Conservation (phyloP, 2,888 invertebrate species). For the Oligia fasciuncula region DNA sequence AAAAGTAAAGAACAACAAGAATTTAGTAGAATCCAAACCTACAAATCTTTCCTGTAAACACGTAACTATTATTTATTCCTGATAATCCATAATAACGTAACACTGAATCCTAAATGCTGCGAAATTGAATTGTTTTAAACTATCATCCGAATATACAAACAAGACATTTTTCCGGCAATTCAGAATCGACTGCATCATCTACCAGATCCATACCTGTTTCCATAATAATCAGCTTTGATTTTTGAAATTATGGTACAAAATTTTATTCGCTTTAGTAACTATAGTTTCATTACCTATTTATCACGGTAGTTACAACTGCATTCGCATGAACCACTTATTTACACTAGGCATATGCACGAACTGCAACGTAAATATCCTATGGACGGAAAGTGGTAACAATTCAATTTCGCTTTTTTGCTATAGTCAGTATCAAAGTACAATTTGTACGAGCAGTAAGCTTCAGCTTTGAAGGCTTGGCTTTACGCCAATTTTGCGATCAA, state of each 20-base stretch:
- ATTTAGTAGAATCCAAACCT: conserved; percentile 55
- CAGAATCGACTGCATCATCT: conserved; percentile 67
- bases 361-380: conserved; percentile 82
- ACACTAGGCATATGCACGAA: conserved; percentile 83
- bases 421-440: conserved; percentile 79
- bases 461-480: conserved; percentile 85
- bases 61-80: conserved; percentile 47
- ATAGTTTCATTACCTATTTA: conserved; percentile 73
- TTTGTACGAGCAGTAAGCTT: conserved; percentile 84
- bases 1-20: conserved; percentile 50
- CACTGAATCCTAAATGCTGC: conserved; percentile 68
- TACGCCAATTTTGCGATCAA: conserved; percentile 81
- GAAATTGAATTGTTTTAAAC: conserved; percentile 83
- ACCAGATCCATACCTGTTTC: conserved; percentile 65
- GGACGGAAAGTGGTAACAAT: conserved; percentile 88
- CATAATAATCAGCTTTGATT: conserved; percentile 66
- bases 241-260: conserved; percentile 65
- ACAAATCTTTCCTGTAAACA: conserved; percentile 51
- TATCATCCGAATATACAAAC: conserved; percentile 61
- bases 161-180: conserved; percentile 62
- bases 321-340: conserved; percentile 84
- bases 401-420: conserved; percentile 90
- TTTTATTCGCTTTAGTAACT: conserved; percentile 77
- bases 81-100: conserved; percentile 51
- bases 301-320: conserved; percentile 86